Evolutionary conservation across 2,888 invertebrate genomes (phyloP), one percentile per base, ranked within the genome.

Genomic region (Theretra japonica): DNA sequence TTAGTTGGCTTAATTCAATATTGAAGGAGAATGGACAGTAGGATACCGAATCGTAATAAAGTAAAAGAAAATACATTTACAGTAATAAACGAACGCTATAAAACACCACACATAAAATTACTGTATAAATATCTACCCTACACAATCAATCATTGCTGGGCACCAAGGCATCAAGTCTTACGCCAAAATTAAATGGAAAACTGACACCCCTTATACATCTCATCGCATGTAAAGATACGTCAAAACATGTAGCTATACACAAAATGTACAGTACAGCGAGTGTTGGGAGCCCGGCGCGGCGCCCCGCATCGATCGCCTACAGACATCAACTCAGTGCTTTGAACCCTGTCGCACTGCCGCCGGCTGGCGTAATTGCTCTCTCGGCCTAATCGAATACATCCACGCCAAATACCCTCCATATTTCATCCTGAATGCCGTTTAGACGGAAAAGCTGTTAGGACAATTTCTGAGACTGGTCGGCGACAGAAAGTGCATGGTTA

Each of bases 331-430:
- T 62, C 33, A 41, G 62, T 62, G 53, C 62, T 69, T 72, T 72
- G 72, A 72, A 69, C 72, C 53, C 21, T 69, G 72, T 21, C 72
- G 72, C 72, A 72, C 30, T 69, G 72, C 62, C 33, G 72, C 62
- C 33, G 41, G n/a, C 30, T 7, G 6, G n/a, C 33, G 62, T 62
- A 62, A 41, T 41, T 62, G 62, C 21, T 41, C 21, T 33, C 11
- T 21, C 33, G 41, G n/a, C n/a, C 4, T 41, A 41, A 62, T 33
- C 62, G 41, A 21, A 41, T 21, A 41, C n/a, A 11, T 33, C 30
- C 30, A 33, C 41, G 62, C 62, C 62, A 62, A 62, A 62, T 23
- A 17, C n/a, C 62, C 21, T 41, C 21, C 33, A 41, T 41, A 62
- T 15, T 33, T 41, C 33, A 62, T 62, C 33, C 21, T 41, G 21